Evolutionary conservation across 53 echinoderm and acorn worm genomes (phyloP).

Genomic region (Holothuria scabra): DNA sequence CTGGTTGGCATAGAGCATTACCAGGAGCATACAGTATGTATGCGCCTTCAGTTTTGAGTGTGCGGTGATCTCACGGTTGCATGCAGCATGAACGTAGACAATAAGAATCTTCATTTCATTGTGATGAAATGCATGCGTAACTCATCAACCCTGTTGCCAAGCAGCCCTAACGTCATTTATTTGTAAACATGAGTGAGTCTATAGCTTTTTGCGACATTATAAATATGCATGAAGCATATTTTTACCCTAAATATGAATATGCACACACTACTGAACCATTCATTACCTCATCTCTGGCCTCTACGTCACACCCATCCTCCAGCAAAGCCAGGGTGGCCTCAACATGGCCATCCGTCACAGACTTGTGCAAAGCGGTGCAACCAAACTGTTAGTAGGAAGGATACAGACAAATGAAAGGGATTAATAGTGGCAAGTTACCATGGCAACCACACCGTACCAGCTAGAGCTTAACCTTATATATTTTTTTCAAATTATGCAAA

Average conservation of each 20-base stretch:
- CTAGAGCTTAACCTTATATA: background rate
- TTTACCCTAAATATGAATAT: background rate
- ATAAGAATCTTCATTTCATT: too few species aligned
- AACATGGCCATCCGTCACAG: constrained; percentile 79
- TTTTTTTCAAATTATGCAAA: too few species aligned
- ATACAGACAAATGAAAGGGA: constrained; percentile 1
- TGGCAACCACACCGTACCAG: background rate
- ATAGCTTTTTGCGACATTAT: background rate
- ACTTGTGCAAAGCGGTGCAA: constrained; percentile 81
- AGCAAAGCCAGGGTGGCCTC: constrained; percentile 78
- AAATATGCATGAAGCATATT: background rate
- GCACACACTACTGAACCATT: background rate
- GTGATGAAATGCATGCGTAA: too few species aligned
- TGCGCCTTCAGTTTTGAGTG: too few species aligned
- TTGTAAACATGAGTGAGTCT: too few species aligned
- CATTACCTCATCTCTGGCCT: constrained; percentile 83
- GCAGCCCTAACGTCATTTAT: too few species aligned
- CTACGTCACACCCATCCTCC: constrained; percentile 89
- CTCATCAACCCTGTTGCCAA: too few species aligned
- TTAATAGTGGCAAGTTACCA: constrained; percentile 10
- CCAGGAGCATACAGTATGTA: too few species aligned
- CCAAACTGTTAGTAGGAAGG: constrained; percentile 72
- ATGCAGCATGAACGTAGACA: too few species aligned
- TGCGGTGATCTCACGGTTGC: too few species aligned
- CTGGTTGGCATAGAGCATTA: too few species aligned